Percentiles rank a stretch among this genome's conserved stretches.
phyloP scores from a whole-genome alignment of 2,113 vertebrate genomes.

The Oreotragus oreotragus region DNA sequence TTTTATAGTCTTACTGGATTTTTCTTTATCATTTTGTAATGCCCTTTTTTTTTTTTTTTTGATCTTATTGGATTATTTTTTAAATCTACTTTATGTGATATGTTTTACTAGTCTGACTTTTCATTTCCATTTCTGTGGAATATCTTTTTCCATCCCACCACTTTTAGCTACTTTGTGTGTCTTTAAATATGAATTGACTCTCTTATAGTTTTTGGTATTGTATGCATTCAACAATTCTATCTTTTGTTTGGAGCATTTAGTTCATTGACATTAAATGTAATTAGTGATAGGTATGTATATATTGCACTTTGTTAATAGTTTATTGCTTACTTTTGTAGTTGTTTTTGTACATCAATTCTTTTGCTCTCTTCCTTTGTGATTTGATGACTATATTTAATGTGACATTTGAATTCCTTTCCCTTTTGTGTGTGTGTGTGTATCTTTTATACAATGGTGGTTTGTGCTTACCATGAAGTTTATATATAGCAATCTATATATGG shows the following conservation, averaged over 20 bases:
- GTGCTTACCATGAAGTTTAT: background rate
- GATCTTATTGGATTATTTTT: background rate
- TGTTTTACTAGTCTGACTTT: background rate
- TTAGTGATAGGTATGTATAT: background rate
- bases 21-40: background rate
- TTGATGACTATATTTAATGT: background rate
- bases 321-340: background rate
- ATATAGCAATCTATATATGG: background rate
- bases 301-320: background rate
- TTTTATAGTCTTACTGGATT: background rate
- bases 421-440: background rate
- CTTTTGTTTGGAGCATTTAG: background rate
- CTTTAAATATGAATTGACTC: background rate
- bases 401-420: background rate
- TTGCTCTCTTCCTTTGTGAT: background rate
- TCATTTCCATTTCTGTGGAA: background rate
- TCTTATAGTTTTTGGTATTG: background rate
- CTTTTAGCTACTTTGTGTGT: background rate
- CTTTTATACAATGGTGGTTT: background rate
- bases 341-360: background rate
- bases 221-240: background rate
- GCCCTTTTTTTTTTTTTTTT: background rate
- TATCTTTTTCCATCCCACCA: background rate
- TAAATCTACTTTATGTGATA: background rate
- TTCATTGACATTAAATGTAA: background rate